Evolutionary conservation across 2,888 invertebrate genomes (phyloP).

Genomic region (Orthonevra nobilis): DNA sequence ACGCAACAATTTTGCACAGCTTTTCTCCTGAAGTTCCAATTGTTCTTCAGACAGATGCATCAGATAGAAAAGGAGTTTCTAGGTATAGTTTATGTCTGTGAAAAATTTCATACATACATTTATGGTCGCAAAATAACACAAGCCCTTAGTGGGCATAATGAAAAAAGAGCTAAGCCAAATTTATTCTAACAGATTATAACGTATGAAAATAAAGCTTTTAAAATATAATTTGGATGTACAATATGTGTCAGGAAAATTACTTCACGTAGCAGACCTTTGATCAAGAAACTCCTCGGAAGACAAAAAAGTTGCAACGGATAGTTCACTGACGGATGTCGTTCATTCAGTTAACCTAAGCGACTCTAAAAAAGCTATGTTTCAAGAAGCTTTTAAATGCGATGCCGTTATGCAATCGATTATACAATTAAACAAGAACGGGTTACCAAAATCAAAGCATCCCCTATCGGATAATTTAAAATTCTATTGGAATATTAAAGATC

Average conservation of each 20-base stretch:
- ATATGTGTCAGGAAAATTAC: slow-evolving; percentile 65
- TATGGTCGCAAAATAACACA: slow-evolving; percentile 3
- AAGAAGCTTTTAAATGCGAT: slow-evolving; percentile 1
- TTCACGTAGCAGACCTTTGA: slow-evolving; percentile 68
- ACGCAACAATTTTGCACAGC: slow-evolving; percentile 45
- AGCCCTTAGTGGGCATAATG: slow-evolving; percentile 47
- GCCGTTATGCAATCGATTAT: not conserved
- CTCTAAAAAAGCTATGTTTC: not conserved
- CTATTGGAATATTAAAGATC: slow-evolving; percentile 26
- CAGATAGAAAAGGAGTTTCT: slow-evolving; percentile 51
- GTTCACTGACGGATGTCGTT: slow-evolving; percentile 17
- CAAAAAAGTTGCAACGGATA: not conserved
- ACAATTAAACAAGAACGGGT: slow-evolving; percentile 9
- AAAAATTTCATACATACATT: slow-evolving; percentile 13
- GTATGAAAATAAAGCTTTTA: slow-evolving; percentile 70
- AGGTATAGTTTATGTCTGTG: slow-evolving; percentile 31
- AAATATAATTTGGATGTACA: slow-evolving; percentile 68
- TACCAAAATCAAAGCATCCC: slow-evolving; percentile 14
- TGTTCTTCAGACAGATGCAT: slow-evolving; percentile 22
- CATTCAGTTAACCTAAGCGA: slow-evolving; percentile 24
- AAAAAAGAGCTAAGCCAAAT: slow-evolving; percentile 66
- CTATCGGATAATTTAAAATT: not conserved
- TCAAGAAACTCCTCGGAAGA: slow-evolving; percentile 41
- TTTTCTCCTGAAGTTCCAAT: slow-evolving; percentile 27
- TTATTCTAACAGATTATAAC: slow-evolving; percentile 62